Evolutionary conservation across 1,140 invertebrate species (phyloP).

Genomic region (Pseudomyrmex pallidus): DNA sequence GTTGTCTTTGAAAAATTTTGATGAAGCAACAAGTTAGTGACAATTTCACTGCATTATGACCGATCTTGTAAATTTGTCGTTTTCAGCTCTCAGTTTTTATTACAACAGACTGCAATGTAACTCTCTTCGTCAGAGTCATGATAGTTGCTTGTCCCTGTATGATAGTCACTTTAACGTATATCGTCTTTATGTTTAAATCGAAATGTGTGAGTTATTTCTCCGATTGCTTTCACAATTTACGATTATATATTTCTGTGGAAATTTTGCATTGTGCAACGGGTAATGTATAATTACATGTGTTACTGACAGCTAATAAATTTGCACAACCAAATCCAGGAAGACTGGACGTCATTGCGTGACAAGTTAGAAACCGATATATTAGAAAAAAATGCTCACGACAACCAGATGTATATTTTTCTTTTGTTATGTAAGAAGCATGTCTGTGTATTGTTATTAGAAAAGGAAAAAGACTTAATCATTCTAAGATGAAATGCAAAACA

Average conservation of each 20-base stretch:
- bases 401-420: neutral
- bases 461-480: too few relatives aligned
- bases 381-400: slow-evolving; percentile 4
- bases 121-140: slow-evolving; percentile 13
- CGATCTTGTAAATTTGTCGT: too few relatives aligned
- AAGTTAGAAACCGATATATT: slow-evolving; percentile 48
- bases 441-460: too few relatives aligned
- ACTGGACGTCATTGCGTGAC: slow-evolving; percentile 15
- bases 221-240: neutral
- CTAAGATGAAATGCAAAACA: neutral
- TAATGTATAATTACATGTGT: neutral
- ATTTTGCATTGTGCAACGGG: neutral
- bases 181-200: slow-evolving; percentile 18
- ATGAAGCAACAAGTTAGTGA: neutral
- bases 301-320: slow-evolving; percentile 26
- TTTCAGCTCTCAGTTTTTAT: slow-evolving; percentile 28
- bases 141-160: neutral
- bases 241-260: neutral
- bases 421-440: slow-evolving; percentile 18
- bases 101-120: neutral
- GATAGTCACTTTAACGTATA: neutral
- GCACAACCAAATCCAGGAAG: slow-evolving; percentile 1
- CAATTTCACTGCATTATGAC: neutral
- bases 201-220: slow-evolving; percentile 16
- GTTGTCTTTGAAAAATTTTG: too few relatives aligned